Percentiles rank a stretch among this genome's conserved stretches.
These are phyloP conservation scores for Epinephelus cyanopodus DNA, from an alignment of 2,113 vertebrate species.

Conservation along the genomic window DNA sequence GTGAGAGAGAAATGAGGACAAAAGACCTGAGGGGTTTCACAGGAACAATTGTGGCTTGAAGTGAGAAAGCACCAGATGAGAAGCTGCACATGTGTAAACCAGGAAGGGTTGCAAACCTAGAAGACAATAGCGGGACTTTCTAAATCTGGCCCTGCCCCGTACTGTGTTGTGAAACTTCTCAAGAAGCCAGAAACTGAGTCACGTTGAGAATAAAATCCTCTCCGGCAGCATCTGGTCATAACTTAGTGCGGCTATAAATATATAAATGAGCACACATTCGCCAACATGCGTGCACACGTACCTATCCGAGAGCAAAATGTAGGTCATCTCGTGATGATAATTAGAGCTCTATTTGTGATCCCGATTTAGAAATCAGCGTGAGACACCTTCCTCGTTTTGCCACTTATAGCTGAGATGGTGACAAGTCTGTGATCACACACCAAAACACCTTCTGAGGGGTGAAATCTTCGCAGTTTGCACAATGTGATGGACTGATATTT, in stretches of 20 bases:
- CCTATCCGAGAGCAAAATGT: conserved; percentile 56
- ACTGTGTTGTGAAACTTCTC: not conserved
- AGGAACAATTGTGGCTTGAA: not conserved
- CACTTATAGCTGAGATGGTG: not conserved
- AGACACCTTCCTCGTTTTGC: conserved; percentile 17
- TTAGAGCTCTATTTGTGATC: conserved; percentile 44
- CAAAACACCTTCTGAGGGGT: not conserved
- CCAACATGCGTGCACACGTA: not conserved
- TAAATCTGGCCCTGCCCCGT: not conserved
- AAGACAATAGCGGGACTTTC: conserved; percentile 11
- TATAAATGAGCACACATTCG: conserved; percentile 3
- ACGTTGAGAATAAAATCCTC: not conserved
- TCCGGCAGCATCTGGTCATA: not conserved
- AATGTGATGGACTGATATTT: not conserved
- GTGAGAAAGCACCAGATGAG: not conserved
- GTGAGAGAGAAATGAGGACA: not conserved
- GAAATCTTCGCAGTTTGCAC: not conserved
- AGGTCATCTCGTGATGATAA: conserved; percentile 58
- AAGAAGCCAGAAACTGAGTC: not conserved
- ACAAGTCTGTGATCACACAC: not conserved
- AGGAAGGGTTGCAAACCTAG: not conserved
- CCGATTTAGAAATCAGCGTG: conserved; percentile 46
- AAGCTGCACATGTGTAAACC: not conserved
- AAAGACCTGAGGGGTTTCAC: no score
- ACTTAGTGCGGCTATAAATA: conserved; percentile 26